Base-by-base conservation (phyloP, 1,140 invertebrate genomes). In the Lordiphosa stackelbergi region DNA sequence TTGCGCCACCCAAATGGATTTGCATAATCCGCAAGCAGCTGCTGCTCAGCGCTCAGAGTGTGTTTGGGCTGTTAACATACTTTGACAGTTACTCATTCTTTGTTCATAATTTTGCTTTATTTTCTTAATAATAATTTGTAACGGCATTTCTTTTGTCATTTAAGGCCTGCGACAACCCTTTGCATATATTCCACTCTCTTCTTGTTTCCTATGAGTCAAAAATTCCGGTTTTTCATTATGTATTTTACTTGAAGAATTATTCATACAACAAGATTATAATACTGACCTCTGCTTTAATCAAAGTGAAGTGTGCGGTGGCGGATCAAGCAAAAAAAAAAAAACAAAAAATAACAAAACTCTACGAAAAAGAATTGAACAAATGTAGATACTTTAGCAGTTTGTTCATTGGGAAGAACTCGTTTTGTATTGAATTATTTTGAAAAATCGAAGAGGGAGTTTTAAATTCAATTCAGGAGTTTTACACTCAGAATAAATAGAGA, bases 201-300 rank as follows among this genome's bases (percentile, higher is more conserved):
- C 10, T 54, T 49, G 57, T 66, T 69, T 66, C 51, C 51, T 37
- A 38, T 31, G 28, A 31, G 28, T 31, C 61, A 5, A 64, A 64
- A 63, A 83, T 65, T 83, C 77, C 77, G 65, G 77, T 83, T 83
- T 77, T 49, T 69, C 73, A 78, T 78, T 79, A 78, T 75, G 73
- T 53, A 31, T 31, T 75, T 58, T 13, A 54, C 31, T 70, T 62
- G 53, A 65, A 46, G 49, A 75, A 43, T 54, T 61, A 64, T 47
- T 54, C 40, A 10, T 11, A 16, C 12, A 10, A 31, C 12, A 10
- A 31, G 38, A 64, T 54, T 9, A 9, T 36, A 53, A 60, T 58
- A 60, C 59, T 61, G 69, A 60, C 65, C 71, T 56, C 73, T 69
- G 60, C 36, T 53, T 64, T 65, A 69, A 78, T 78, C 72, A 75